Conservation (phyloP, 2,797 vertebrate species). For the Bradypodion pumilum region DNA sequence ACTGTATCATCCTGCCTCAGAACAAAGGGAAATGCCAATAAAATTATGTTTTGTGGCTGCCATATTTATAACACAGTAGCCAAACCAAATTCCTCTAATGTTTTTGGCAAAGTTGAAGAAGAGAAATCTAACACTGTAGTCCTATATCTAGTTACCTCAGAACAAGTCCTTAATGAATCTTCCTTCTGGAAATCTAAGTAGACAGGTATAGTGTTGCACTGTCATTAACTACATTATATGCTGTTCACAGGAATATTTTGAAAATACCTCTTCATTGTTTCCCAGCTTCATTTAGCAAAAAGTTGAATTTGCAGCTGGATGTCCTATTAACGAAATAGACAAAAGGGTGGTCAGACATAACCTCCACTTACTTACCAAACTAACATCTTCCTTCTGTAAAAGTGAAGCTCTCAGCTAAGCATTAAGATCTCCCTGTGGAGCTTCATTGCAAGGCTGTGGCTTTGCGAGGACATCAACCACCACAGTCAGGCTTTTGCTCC, state of each 20-base stretch:
- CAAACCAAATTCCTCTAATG: neutral
- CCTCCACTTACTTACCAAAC: conserved; percentile 2
- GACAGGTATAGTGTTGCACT: too few species aligned
- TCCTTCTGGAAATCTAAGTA: too few species aligned
- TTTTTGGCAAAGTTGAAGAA: neutral
- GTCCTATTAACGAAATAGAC: neutral
- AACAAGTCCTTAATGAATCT: neutral
- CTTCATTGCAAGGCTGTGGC: conserved; percentile 1
- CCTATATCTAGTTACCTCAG: too few species aligned
- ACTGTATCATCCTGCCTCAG: neutral
- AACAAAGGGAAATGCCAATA: neutral
- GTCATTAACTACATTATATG: neutral
- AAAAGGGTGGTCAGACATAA: neutral
- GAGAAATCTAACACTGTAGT: too few species aligned
- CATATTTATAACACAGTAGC: neutral
- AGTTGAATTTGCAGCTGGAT: neutral
- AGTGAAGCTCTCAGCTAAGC: neutral
- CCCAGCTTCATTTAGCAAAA: neutral
- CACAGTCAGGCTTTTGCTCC: conserved; percentile 46
- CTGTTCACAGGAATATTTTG: neutral
- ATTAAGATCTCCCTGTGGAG: neutral
- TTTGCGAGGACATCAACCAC: conserved; percentile 34
- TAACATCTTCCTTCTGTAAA: neutral
- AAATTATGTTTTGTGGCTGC: neutral
- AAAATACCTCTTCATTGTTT: neutral